Evolutionary conservation across 2,888 invertebrate genomes (phyloP).

Genomic region (Cerceris ruficornis): DNA sequence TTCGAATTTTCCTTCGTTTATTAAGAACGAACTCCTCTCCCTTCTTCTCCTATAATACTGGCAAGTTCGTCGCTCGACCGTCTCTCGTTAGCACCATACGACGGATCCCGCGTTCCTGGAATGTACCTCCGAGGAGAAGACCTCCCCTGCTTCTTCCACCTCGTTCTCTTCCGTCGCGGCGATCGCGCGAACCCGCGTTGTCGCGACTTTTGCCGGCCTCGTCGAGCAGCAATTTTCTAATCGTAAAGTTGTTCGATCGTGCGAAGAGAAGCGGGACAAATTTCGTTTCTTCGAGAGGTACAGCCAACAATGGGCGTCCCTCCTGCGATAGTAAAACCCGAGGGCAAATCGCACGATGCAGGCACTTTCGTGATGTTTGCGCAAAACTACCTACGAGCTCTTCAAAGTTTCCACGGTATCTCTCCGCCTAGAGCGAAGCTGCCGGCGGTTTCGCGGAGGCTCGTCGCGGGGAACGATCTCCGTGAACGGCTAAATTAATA

Average conservation of each 20-base stretch:
- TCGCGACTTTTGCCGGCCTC: too few relatives aligned
- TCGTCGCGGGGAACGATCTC: too few relatives aligned
- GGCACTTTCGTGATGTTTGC: conserved; percentile 25
- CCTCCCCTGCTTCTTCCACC: neutral
- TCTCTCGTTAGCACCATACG: conserved; percentile 66
- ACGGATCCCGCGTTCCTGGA: conserved; percentile 61
- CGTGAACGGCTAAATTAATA: too few relatives aligned
- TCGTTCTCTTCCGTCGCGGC: too few relatives aligned
- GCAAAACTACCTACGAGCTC: neutral
- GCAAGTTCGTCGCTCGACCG: conserved; percentile 63
- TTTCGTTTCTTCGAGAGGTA: neutral
- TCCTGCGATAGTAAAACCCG: too few relatives aligned
- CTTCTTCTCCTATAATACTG: conserved; percentile 66
- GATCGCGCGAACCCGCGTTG: too few relatives aligned
- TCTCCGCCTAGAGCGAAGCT: too few relatives aligned
- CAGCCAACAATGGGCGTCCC: too few relatives aligned
- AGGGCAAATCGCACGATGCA: conserved; percentile 7
- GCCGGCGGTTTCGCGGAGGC: too few relatives aligned
- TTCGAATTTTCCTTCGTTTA: conserved; percentile 27
- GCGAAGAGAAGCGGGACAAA: neutral
- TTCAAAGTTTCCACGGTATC: neutral
- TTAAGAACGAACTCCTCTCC: conserved; percentile 24
- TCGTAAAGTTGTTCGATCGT: neutral
- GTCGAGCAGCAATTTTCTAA: neutral
- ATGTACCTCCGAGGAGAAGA: conserved; percentile 64